Evolutionary conservation across 2,797 vertebrate genomes (phyloP).

Genomic region (Cyprinella venusta): DNA sequence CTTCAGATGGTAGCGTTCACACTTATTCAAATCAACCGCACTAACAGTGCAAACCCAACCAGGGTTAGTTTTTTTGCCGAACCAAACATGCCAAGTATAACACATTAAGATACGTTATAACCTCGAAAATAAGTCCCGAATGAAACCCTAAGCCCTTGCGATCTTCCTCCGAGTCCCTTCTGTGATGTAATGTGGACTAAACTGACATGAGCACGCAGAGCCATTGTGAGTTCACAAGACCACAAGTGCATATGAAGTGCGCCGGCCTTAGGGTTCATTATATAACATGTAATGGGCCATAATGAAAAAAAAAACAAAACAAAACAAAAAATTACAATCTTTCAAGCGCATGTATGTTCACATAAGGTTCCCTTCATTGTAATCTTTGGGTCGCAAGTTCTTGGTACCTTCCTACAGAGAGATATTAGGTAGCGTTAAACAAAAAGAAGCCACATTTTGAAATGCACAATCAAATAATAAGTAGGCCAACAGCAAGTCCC

Average conservation of each 20-base stretch:
- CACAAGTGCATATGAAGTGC: neutral
- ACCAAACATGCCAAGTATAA: neutral
- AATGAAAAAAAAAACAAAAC: neutral
- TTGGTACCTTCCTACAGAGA: constrained; percentile 13
- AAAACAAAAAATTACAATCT: neutral
- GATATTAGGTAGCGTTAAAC: neutral
- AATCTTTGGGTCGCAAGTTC: constrained; percentile 14
- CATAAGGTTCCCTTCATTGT: constrained; percentile 15
- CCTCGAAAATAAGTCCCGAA: neutral
- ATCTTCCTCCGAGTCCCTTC: neutral
- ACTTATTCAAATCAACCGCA: too few relatives aligned
- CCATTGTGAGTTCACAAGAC: neutral
- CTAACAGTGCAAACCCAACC: neutral
- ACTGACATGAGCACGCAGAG: too few relatives aligned
- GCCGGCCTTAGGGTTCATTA: neutral
- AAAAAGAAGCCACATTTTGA: constrained; percentile 31
- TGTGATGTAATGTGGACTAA: too few relatives aligned
- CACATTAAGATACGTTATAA: neutral
- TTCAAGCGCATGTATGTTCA: neutral
- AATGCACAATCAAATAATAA: neutral
- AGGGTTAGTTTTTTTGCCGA: neutral
- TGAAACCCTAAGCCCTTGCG: neutral
- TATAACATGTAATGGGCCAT: neutral
- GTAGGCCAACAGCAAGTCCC: neutral
- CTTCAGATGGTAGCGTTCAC: too few relatives aligned